A percentile compares a stretch with the other conserved stretches of the same genome.
These are phyloP conservation scores for Drosophila sulfurigaster DNA, from an alignment of 1,140 invertebrate species.

Conservation along the genomic window DNA sequence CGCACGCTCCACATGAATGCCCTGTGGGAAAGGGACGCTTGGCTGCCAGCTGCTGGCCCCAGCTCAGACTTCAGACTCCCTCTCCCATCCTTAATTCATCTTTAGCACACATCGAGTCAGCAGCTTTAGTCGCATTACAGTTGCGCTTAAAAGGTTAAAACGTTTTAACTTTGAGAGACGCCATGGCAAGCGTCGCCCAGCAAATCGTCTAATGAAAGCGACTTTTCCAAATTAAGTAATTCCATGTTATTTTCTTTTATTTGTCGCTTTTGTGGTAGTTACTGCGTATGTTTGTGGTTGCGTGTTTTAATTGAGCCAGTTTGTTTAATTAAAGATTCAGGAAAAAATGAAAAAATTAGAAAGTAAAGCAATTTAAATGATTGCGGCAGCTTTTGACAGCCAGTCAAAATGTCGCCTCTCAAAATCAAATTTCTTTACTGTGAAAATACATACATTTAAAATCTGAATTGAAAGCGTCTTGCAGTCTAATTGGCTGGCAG, in stretches of 20 bases:
- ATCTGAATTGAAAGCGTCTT: not conserved
- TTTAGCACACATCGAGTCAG: constrained; percentile 28
- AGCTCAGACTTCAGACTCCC: not conserved
- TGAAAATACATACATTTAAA: constrained; percentile 4
- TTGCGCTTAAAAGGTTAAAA: constrained; percentile 80
- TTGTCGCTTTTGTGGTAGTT: constrained; percentile 26
- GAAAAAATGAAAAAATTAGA: constrained; percentile 54
- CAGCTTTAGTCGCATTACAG: constrained; percentile 76
- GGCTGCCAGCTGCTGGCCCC: constrained; percentile 6
- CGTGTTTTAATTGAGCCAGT: constrained; percentile 60
- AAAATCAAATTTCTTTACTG: constrained; percentile 8
- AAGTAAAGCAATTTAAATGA: constrained; percentile 59
- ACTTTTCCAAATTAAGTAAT: constrained; percentile 69
- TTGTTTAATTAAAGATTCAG: constrained; percentile 65
- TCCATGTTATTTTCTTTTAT: constrained; percentile 33
- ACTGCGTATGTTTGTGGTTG: constrained; percentile 2
- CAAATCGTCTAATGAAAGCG: constrained; percentile 71
- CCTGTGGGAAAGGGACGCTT: constrained; percentile 15
- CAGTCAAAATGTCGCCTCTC: constrained; percentile 7
- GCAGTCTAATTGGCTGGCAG: constrained; percentile 4
- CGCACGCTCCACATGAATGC: constrained; percentile 39
- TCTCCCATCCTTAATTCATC: not conserved
- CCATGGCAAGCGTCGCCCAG: constrained; percentile 40
- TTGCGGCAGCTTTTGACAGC: constrained; percentile 14
- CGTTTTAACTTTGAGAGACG: constrained; percentile 72